Conservation (phyloP, 2,888 invertebrate genomes). For the Nebria brevicollis region DNA sequence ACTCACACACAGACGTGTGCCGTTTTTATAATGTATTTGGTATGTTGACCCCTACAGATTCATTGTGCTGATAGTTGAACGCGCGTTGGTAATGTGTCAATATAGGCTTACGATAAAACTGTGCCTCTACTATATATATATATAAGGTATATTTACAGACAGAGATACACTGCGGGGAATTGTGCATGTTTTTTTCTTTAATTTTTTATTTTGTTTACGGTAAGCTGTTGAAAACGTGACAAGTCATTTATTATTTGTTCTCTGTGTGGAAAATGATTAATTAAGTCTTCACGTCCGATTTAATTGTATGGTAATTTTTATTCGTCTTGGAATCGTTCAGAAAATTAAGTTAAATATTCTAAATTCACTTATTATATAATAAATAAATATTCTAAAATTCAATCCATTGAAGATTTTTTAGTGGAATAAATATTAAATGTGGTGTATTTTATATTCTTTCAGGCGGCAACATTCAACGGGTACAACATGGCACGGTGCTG, state of each 20-base stretch:
- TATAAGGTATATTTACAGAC: no score
- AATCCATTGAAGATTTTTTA: no score
- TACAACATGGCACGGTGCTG: conserved; percentile 61
- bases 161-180: neutral
- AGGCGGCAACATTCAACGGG: conserved; percentile 74
- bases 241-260: neutral
- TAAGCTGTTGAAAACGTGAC: neutral
- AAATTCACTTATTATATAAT: no score
- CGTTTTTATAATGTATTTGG: conserved; percentile 1
- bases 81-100: neutral
- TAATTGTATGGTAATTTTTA: neutral
- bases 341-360: no score
- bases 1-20: neutral
- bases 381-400: no score
- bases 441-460: conserved; percentile 54
- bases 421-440: neutral
- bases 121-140: neutral
- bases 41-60: neutral
- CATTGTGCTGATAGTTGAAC: neutral
- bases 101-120: neutral
- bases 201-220: neutral
- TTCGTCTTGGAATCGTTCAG: neutral
- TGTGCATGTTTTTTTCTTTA: neutral
- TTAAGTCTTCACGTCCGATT: neutral
- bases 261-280: neutral